These are phyloP conservation scores for Penaeus monodon DNA, from an alignment of 2,888 invertebrate species.

Conservation along the genomic window DNA sequence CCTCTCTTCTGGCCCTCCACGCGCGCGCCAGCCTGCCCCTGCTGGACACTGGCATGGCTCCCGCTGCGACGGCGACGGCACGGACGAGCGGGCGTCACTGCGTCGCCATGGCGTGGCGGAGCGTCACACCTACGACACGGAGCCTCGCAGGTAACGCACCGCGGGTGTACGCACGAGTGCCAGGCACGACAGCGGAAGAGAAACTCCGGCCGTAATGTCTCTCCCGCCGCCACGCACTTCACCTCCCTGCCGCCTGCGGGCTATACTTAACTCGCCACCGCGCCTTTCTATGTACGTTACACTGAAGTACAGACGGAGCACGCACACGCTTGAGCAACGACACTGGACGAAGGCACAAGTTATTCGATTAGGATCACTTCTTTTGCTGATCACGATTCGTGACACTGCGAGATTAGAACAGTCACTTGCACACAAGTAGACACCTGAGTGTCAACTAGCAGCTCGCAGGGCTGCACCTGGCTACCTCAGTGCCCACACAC, in stretches of 20 bases:
- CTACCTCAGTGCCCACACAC: no score
- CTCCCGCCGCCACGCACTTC: constrained; percentile 7
- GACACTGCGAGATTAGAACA: no score
- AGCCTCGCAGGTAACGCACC: constrained; percentile 1
- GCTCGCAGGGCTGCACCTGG: no score
- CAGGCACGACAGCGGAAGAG: constrained; percentile 42
- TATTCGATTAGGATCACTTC: no score
- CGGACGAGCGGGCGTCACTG: neutral
- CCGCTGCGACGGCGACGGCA: neutral
- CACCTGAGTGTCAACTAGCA: no score
- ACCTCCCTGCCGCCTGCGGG: constrained; percentile 12
- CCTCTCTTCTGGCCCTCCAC: constrained; percentile 33
- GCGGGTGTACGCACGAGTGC: constrained; percentile 30
- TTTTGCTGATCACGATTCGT: no score
- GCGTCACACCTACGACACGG: neutral
- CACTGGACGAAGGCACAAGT: no score
- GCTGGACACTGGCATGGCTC: neutral
- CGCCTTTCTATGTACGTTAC: neutral
- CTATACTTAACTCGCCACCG: neutral
- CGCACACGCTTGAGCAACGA: no score
- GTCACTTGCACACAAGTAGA: no score
- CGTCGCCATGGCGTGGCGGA: constrained; percentile 11
- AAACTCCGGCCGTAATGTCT: constrained; percentile 20
- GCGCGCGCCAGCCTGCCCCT: constrained; percentile 28
- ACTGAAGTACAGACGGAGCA: neutral